Base-by-base conservation (phyloP, 2,797 vertebrate genomes). In the Gobio occitaniae region DNA sequence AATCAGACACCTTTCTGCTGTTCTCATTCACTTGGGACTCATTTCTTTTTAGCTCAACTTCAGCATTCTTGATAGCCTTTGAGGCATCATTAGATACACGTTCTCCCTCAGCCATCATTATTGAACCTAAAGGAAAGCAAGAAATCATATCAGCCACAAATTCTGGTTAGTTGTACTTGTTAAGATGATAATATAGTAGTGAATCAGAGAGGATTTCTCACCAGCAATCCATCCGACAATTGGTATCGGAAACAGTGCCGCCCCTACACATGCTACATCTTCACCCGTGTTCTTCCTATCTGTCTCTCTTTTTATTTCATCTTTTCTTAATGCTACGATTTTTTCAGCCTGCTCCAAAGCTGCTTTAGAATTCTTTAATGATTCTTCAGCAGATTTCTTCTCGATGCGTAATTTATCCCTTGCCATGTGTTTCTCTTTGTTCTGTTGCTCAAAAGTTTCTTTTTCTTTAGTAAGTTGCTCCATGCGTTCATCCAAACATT, bases 51-150 rank as follows among this genome's bases (percentile, higher is more conserved):
- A 80, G 63, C 3, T 87, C 86, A 1, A 80, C 12, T 71, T 83
- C 36, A 66, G 83, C 83, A 10, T 6, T 4, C 1, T 6, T 13
- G 0, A 87, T 48, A 11, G 36, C 70, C 3, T 44, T 6, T 66
- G 9, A 44, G 19, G 83, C 82, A 9, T 85, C 4, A 1, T 2
- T 0, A 15, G 21, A 1, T 76, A 25, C 25, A 21, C 10, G 0
- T 17, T 0, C 2, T 32, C 83, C 78, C 1, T 5, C 2, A n/a
- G 0, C 11, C 2, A 72, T 1, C 32, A 88, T 76, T 6, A 12
- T 1, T n/a, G 47, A 3, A 47, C 86, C 87, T 86, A 75, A 3
- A 84, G 44, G 3, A 80, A 83, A 36, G 41, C 7, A 59, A n/a
- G 41, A 21, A 61, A 70, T 48, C 6, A 36, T 6, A 80, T 61